These are phyloP conservation scores for Apantesis nais DNA, from an alignment of 2,888 invertebrate genomes.

Conservation along the genomic window DNA sequence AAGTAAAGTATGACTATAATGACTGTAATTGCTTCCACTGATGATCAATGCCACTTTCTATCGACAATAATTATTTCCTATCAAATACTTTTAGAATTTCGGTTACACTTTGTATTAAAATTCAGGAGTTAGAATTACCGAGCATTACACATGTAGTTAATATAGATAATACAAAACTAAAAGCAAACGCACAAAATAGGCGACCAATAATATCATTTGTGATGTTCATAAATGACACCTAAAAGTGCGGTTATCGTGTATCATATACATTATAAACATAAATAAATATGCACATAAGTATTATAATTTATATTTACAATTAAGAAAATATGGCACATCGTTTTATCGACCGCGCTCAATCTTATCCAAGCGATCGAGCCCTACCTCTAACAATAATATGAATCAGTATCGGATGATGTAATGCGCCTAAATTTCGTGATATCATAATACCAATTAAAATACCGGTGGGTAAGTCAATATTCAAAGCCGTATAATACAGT, in stretches of 20 bases:
- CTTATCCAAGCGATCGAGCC: conserved; percentile 64
- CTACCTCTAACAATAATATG: conserved; percentile 61
- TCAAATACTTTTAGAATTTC: conserved; percentile 2
- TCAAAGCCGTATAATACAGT: conserved; percentile 69
- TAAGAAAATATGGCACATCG: conserved; percentile 85
- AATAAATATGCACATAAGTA: conserved; percentile 83
- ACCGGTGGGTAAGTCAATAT: conserved; percentile 84
- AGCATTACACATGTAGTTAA: conserved; percentile 53
- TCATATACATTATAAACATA: conserved; percentile 70
- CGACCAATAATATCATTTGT: conserved; percentile 72
- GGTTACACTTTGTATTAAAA: conserved; percentile 23
- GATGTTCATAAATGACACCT: conserved; percentile 69
- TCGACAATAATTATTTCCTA: conserved; percentile 5
- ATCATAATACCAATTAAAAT: conserved; percentile 84
- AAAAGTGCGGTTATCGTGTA: conserved; percentile 59
- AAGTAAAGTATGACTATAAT: not conserved
- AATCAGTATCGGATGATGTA: conserved; percentile 65
- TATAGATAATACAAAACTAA: conserved; percentile 68
- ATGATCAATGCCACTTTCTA: conserved; percentile 36
- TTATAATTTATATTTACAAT: conserved; percentile 84
- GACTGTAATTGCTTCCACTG: conserved; percentile 31
- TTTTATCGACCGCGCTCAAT: conserved; percentile 77
- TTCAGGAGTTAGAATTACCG: conserved; percentile 53
- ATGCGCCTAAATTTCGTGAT: conserved; percentile 76
- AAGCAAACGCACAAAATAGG: conserved; percentile 83